phyloP scores from a whole-genome alignment of 2,113 vertebrate species.

The Mesembrinibis cayennensis region DNA sequence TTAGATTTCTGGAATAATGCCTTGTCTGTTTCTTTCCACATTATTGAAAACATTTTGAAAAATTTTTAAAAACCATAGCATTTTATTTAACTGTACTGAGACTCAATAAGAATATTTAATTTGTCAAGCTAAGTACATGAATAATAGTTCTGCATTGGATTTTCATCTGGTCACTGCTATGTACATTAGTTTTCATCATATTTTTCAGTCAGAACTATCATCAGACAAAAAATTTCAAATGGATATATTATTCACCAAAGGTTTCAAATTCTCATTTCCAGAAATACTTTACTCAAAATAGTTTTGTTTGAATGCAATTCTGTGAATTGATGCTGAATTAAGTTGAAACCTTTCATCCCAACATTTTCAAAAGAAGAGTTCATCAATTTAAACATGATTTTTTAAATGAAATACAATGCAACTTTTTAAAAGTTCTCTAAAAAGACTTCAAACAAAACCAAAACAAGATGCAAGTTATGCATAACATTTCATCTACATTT shows the following conservation, averaged over 20 bases:
- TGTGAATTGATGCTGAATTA: background rate
- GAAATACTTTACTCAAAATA: background rate
- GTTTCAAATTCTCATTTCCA: background rate
- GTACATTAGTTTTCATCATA: background rate
- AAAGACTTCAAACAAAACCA: background rate
- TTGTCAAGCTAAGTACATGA: background rate
- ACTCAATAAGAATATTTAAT: background rate
- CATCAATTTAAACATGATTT: background rate
- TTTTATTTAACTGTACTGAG: background rate
- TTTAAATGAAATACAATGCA: background rate
- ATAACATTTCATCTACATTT: background rate
- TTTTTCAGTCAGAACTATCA: background rate
- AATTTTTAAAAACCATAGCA: background rate
- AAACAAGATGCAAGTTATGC: background rate
- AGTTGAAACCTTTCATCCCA: background rate
- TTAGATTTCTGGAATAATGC: background rate
- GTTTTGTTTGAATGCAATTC: background rate
- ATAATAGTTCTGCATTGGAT: background rate
- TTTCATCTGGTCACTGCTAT: background rate
- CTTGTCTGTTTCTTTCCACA: background rate
- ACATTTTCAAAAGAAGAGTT: background rate
- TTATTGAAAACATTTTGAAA: background rate
- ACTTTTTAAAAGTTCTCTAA: background rate
- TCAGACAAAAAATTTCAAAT: background rate
- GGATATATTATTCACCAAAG: background rate